phyloP scores from a whole-genome alignment of 2,797 vertebrate species.

The Etheostoma perlongum region DNA sequence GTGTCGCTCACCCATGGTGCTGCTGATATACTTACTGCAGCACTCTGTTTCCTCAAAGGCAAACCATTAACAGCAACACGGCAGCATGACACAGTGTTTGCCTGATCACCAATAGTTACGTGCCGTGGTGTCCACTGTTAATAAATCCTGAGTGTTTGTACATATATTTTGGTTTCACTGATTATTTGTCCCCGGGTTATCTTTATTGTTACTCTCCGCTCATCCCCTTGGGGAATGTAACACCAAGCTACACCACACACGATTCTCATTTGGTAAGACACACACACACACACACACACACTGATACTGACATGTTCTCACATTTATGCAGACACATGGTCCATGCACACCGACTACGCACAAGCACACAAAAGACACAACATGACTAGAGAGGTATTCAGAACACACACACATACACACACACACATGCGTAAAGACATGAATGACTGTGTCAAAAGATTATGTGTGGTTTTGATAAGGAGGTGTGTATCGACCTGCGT shows the following conservation, averaged over 20 bases:
- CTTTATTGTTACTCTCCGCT: too few relatives aligned
- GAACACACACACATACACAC: not conserved
- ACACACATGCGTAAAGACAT: constrained; percentile 5
- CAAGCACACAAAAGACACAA: too few relatives aligned
- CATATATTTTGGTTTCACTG: too few relatives aligned
- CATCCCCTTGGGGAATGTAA: too few relatives aligned
- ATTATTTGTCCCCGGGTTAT: too few relatives aligned
- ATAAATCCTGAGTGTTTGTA: too few relatives aligned
- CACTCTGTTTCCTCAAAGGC: constrained; percentile 62
- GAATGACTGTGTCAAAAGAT: constrained; percentile 45
- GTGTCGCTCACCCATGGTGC: constrained; percentile 28
- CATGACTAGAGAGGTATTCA: too few relatives aligned
- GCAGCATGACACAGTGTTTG: constrained; percentile 10
- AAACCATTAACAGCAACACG: constrained; percentile 47
- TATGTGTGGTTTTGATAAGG: constrained; percentile 43
- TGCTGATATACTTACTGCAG: constrained; percentile 62
- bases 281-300: constrained; percentile 16
- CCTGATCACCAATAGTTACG: constrained; percentile 28
- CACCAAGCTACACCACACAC: constrained; percentile 14
- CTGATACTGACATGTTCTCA: not conserved
- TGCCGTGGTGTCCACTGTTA: too few relatives aligned
- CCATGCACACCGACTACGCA: too few relatives aligned
- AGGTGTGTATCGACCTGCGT: constrained; percentile 11
- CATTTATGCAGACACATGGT: too few relatives aligned
- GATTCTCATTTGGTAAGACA: not conserved